Evolutionary conservation across 2,797 vertebrate genomes (phyloP).

Genomic region (Tolypeutes matacus): DNA sequence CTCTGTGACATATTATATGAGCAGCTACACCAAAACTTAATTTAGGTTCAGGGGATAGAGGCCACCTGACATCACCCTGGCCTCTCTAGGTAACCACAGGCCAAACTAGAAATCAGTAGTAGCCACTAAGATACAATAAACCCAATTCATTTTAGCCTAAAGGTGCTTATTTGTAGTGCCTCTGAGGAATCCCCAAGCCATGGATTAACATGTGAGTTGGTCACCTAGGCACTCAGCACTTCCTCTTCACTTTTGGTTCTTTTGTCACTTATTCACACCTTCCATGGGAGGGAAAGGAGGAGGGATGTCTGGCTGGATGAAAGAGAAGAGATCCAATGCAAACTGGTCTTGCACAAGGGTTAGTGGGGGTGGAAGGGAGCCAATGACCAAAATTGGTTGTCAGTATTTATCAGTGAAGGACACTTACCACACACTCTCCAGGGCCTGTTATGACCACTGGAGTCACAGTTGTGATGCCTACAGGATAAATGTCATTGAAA

Average conservation of each 20-base stretch:
- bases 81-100: not conserved
- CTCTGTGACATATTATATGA: not conserved
- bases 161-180: not conserved
- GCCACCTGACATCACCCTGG: not conserved
- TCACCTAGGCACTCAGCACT: not conserved
- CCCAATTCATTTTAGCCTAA: not conserved
- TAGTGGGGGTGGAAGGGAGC: not conserved
- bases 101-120: not conserved
- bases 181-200: not conserved
- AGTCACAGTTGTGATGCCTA: slow-evolving; percentile 6
- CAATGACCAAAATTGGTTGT: not conserved
- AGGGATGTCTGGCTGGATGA: not conserved
- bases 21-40: not conserved
- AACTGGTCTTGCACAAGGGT: not conserved
- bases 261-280: not conserved
- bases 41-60: not conserved
- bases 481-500: slow-evolving; percentile 9
- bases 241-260: slow-evolving; percentile 2
- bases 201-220: not conserved
- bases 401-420: slow-evolving; percentile 11
- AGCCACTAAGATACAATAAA: not conserved
- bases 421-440: not conserved
- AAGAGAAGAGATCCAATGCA: not conserved
- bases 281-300: not conserved
- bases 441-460: not conserved